Evolutionary conservation across 1,140 invertebrate species (phyloP), one percentile per base, ranked within the genome.

Genomic region (Spodoptera frugiperda): DNA sequence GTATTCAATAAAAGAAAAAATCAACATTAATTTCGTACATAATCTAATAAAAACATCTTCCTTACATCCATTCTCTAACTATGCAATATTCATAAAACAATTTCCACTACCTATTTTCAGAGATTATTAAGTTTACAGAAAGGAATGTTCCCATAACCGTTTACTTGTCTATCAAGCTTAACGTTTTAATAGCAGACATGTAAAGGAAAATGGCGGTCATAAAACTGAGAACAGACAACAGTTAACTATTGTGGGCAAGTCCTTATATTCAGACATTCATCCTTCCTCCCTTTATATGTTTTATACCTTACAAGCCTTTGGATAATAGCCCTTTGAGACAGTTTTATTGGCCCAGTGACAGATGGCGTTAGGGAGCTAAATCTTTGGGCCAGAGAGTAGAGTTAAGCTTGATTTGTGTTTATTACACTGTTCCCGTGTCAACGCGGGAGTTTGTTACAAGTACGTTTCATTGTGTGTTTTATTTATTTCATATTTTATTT

Each of bases 241-340:
- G 15, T 44, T 17, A 30, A 44, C 59, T 63, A 63, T 63, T 63
- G 59, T 63, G 33, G 8, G 15, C n/a, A 30, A 8, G 6, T 63
- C n/a, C 12, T 19, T 19, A 33, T 63, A 44, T 15, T 63, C 44
- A 17, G 44, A 63, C 59, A 33, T 63, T 11, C 8, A 63, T n/a
- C 30, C 59, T 63, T 63, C 59, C 33, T 17, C 59, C 15, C 59
- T 63, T 63, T 63, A 44, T 44, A 63, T 63, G 54, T 57, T 57
- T 57, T 57, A 57, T 30, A 25, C 14, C 54, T 57, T 57, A 30
- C 54, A 57, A 57, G 54, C 54, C 21, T 57, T 57, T 57, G 8
- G 33, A 39, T 39, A 57, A 57, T 57, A 55, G 54, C 54, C 44
- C 44, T 44, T 5, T 44, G n/a, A 44, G 59, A 63, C 59, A 63